These are phyloP conservation scores for Gymnocypris eckloni DNA, from an alignment of 2,797 vertebrate genomes.

Conservation along the genomic window DNA sequence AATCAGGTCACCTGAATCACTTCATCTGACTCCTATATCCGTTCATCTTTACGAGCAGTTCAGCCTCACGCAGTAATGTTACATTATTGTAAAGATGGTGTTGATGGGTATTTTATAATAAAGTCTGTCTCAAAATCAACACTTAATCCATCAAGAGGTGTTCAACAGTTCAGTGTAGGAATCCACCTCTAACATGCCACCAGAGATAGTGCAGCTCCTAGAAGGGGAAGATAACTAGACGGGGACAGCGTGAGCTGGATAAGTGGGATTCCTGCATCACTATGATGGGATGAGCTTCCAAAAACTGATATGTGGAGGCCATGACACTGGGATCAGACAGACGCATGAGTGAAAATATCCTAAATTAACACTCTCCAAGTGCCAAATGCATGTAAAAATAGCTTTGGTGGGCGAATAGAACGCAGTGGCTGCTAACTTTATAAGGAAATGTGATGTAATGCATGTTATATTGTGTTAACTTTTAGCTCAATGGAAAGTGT, in stretches of 20 bases:
- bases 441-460: not conserved
- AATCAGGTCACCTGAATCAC: not conserved
- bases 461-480: not conserved
- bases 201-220: slow-evolving; percentile 27
- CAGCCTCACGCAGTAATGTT: not conserved
- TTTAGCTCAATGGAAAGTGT: not conserved
- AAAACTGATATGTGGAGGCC: slow-evolving; percentile 41
- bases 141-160: slow-evolving; percentile 7
- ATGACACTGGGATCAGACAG: not conserved
- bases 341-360: not conserved
- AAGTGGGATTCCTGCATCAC: slow-evolving; percentile 65
- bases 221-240: slow-evolving; percentile 31
- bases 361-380: not conserved
- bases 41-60: not conserved
- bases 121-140: slow-evolving; percentile 12
- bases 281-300: slow-evolving; percentile 41
- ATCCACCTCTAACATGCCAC: slow-evolving; percentile 31
- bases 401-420: not conserved
- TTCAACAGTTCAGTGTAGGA: not conserved
- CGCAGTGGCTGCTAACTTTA: not conserved
- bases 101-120: not conserved
- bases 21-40: not conserved
- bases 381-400: not conserved
- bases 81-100: not conserved
- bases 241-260: slow-evolving; percentile 52